These are phyloP conservation scores for Agriopis leucophaearia DNA, from an alignment of 2,888 invertebrate genomes.

Conservation along the genomic window DNA sequence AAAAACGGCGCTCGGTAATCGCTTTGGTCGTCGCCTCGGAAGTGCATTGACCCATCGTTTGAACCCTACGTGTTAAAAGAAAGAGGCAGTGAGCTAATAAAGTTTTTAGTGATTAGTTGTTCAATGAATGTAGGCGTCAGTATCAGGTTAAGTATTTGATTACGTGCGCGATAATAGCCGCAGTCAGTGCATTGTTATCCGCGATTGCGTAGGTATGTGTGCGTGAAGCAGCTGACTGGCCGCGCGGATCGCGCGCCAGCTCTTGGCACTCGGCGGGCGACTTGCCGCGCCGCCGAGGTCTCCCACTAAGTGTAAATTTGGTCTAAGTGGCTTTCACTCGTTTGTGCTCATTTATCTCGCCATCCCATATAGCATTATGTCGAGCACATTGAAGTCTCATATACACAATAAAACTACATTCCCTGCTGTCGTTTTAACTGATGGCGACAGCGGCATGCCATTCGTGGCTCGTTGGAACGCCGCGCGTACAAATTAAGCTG, in stretches of 20 bases:
- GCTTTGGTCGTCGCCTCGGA: conserved; percentile 78
- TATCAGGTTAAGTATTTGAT: conserved; percentile 32
- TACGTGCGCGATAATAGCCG: conserved; percentile 23
- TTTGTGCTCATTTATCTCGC: conserved; percentile 80
- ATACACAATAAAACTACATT: conserved; percentile 79
- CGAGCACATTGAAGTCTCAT: conserved; percentile 71
- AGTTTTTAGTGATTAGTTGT: conserved; percentile 52
- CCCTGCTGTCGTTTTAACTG: conserved; percentile 78
- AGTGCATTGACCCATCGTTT: conserved; percentile 85
- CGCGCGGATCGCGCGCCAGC: conserved; percentile 52
- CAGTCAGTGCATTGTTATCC: conserved; percentile 40
- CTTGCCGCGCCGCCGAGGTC: conserved; percentile 73
- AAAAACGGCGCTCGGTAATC: conserved; percentile 77
- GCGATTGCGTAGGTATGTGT: conserved; percentile 51
- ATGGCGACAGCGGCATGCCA: conserved; percentile 75
- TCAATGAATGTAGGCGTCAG: conserved; percentile 44
- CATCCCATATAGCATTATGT: conserved; percentile 73
- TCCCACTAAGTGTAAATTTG: conserved; percentile 86
- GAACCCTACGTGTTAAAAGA: conserved; percentile 72
- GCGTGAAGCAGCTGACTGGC: conserved; percentile 75
- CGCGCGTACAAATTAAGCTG: conserved; percentile 68
- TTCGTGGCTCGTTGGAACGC: conserved; percentile 72
- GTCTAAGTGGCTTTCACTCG: conserved; percentile 84
- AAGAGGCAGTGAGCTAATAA: conserved; percentile 41
- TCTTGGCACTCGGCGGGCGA: conserved; percentile 56